A percentile compares a stretch with the other conserved stretches of the same genome.
These are phyloP conservation scores for Siphamia tubifer DNA, from an alignment of 2,113 vertebrate species.

Conservation along the genomic window DNA sequence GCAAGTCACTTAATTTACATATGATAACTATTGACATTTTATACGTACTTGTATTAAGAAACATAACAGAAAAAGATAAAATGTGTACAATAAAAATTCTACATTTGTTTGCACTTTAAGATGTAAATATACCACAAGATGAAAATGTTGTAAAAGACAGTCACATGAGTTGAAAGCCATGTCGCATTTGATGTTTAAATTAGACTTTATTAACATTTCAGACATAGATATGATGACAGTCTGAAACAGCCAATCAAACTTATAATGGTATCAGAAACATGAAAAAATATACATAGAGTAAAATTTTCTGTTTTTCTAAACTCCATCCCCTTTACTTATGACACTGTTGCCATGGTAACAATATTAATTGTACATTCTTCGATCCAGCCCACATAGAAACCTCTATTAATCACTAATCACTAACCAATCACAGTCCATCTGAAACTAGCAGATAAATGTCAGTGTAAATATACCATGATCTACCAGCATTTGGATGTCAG, in stretches of 20 bases:
- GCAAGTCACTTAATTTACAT: too few species aligned
- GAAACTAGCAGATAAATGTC: not conserved
- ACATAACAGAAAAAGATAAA: too few species aligned
- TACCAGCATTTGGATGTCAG: not conserved
- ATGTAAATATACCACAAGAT: too few species aligned
- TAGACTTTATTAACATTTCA: too few species aligned
- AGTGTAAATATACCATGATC: not conserved
- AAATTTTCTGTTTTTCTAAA: not conserved
- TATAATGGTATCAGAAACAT: not conserved
- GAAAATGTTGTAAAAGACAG: too few species aligned
- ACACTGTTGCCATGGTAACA: not conserved
- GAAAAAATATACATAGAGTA: slow-evolving; percentile 1
- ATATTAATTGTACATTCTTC: not conserved
- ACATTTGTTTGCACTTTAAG: too few species aligned
- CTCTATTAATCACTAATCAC: not conserved
- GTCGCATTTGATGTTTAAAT: too few species aligned
- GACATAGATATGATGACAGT: not conserved
- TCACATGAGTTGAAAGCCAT: too few species aligned
- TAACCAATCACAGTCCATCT: not conserved
- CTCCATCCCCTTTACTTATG: not conserved
- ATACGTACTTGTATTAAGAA: too few species aligned
- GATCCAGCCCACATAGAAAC: not conserved
- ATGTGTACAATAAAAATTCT: too few species aligned
- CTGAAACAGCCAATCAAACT: not conserved
- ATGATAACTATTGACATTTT: too few species aligned